Conservation (phyloP, 2,888 invertebrate genomes). For the Eretmocerus hayati region DNA sequence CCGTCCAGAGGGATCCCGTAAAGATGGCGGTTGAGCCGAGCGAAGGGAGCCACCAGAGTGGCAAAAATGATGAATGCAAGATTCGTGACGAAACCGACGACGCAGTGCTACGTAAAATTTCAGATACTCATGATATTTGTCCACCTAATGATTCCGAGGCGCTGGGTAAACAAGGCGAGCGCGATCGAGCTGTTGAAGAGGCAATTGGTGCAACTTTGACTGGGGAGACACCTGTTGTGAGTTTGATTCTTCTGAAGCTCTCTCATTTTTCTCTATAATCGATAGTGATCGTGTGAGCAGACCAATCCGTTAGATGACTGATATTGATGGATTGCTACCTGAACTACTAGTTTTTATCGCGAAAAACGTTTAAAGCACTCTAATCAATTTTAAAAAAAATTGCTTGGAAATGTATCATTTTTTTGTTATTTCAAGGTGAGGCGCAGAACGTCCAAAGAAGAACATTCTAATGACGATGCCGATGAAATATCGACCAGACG, state of each 20-base stretch:
- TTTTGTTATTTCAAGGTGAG: conserved; percentile 26
- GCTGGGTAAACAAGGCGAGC: conserved; percentile 1
- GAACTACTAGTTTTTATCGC: too few relatives aligned
- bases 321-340: too few relatives aligned
- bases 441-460: conserved; percentile 40
- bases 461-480: conserved; percentile 41
- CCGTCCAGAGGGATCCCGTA: neutral
- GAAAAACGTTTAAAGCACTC: too few relatives aligned
- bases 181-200: neutral
- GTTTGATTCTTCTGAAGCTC: too few relatives aligned
- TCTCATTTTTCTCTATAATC: too few relatives aligned
- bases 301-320: too few relatives aligned
- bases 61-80: too few relatives aligned
- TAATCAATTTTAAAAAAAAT: too few relatives aligned
- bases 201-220: neutral
- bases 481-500: conserved; percentile 32
- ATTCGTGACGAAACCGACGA: conserved; percentile 9
- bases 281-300: too few relatives aligned
- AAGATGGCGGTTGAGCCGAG: neutral
- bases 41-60: neutral
- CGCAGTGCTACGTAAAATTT: too few relatives aligned
- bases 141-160: neutral
- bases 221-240: too few relatives aligned
- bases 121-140: neutral
- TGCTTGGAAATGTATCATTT: too few relatives aligned